Percentiles rank a stretch among this genome's conserved stretches.
Conservation (phyloP, 2,113 vertebrate genomes). For the Cyanoderma ruficeps region DNA sequence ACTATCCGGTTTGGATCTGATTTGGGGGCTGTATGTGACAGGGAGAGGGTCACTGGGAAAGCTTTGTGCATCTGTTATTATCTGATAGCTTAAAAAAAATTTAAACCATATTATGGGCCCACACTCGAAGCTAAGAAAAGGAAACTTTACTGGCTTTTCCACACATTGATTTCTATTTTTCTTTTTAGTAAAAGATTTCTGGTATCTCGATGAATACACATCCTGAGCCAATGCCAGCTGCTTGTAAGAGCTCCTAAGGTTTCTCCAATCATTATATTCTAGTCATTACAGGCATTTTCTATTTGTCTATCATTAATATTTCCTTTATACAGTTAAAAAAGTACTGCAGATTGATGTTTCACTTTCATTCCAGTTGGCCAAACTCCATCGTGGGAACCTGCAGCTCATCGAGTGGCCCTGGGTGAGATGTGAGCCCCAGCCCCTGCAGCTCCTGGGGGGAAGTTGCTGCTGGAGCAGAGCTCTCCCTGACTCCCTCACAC, state of each 20-base stretch:
- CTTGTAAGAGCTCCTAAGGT: background rate
- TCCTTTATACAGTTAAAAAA: background rate
- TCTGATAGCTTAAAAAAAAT: background rate
- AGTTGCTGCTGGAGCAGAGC: background rate
- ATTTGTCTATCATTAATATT: background rate
- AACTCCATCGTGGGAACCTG: fast-evolving
- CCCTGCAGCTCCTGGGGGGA: background rate
- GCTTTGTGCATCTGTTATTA: background rate
- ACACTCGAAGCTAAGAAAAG: background rate
- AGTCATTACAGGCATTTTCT: background rate
- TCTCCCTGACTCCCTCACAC: background rate
- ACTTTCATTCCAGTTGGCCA: background rate
- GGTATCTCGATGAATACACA: background rate
- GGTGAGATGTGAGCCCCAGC: background rate
- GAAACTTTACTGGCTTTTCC: background rate
- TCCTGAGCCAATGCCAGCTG: background rate
- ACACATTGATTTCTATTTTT: background rate
- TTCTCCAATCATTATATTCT: background rate
- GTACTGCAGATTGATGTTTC: background rate
- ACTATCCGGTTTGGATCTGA: background rate
- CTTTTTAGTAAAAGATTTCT: background rate
- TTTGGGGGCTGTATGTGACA: background rate
- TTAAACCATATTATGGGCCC: background rate
- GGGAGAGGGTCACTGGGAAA: background rate
- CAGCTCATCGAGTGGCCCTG: background rate